Base-by-base conservation (phyloP, 2,113 vertebrate species). In the Microtus montanus region DNA sequence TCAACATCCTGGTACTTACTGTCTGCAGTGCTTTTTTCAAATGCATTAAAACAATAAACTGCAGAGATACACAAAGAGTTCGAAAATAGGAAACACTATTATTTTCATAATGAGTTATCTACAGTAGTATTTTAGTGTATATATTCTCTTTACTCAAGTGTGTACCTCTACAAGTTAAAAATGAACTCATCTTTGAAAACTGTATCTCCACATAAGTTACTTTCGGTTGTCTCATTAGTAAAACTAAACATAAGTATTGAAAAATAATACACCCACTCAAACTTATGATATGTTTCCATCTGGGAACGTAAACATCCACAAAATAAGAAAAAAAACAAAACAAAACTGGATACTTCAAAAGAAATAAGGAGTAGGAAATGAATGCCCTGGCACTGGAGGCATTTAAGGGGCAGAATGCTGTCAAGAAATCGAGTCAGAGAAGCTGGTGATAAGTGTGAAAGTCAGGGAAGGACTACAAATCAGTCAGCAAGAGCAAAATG, bases 1-100 rank as follows among this genome's bases (percentile, higher is more conserved):
- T 49, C 20, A 71, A 3, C 64, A 2, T 92, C 66, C 15, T 35
- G 2, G 6, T 49, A 74, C 2, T n/a, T 91, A 41, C 0, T 83
- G n/a, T 79, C 0, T 80, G 33, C 89, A 41, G 26, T 24, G 74
- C 19, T 64, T 92, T 92, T 89, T 75, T 24, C 20, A 54, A 77
- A 95, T 82, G 22, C 10, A 78, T 92, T 78, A 78, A 78, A 83
- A 78, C 28, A 90, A 58, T 38, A 83, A 83, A 49, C 15, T 61
- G 66, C 86, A 84, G 14, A 47, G 3, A 52, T 66, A 19, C 2
- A 38, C 28, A 38, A 85, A 44, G 41, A 92, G 75, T 89, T n/a
- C 64, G 19, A 92, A 75, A 20, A 79, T 30, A 61, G 30, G 20
- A 64, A 87, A 90, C 86, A 47, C 17, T 26, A 35, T 13, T 3